Evolutionary conservation across 2,888 invertebrate species (phyloP).

Genomic region (Dyspetes luteomarginatus): DNA sequence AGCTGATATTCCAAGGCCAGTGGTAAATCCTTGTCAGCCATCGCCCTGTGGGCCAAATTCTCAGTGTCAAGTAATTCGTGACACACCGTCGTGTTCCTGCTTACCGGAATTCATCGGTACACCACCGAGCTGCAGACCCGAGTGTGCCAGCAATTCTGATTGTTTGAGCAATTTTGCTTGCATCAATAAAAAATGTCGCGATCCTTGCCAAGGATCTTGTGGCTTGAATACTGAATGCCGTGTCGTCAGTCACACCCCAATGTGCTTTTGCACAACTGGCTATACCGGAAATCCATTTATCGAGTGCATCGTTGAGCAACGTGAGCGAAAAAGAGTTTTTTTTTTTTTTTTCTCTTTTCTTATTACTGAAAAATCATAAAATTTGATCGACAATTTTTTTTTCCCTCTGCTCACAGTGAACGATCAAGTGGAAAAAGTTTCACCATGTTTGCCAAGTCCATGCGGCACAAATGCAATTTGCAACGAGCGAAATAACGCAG

Average conservation of each 20-base stretch:
- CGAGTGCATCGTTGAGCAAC: conserved; percentile 70
- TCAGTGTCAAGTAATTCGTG: conserved; percentile 82
- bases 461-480: conserved; percentile 91
- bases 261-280: conserved; percentile 81
- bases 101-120: conserved; percentile 82
- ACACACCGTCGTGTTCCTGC: conserved; percentile 85
- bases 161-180: conserved; percentile 82
- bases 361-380: not conserved
- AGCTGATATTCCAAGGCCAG: conserved; percentile 34
- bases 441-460: conserved; percentile 90
- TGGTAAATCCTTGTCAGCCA: conserved; percentile 83
- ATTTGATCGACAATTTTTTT: not conserved
- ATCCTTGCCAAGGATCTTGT: conserved; percentile 80
- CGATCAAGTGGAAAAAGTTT: conserved; percentile 61
- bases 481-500: conserved; percentile 84
- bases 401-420: conserved; percentile 8
- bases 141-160: conserved; percentile 83
- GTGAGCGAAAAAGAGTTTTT: conserved; percentile 66
- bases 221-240: conserved; percentile 78
- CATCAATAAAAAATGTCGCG: conserved; percentile 78
- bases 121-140: conserved; percentile 84
- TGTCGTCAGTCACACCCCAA: conserved; percentile 79
- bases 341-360: not conserved
- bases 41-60: conserved; percentile 84
- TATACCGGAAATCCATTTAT: conserved; percentile 80